Percentiles rank a stretch among this genome's conserved stretches.
These are phyloP conservation scores for Sminthurides bifidus DNA, from an alignment of 1,140 invertebrate species.

Conservation along the genomic window DNA sequence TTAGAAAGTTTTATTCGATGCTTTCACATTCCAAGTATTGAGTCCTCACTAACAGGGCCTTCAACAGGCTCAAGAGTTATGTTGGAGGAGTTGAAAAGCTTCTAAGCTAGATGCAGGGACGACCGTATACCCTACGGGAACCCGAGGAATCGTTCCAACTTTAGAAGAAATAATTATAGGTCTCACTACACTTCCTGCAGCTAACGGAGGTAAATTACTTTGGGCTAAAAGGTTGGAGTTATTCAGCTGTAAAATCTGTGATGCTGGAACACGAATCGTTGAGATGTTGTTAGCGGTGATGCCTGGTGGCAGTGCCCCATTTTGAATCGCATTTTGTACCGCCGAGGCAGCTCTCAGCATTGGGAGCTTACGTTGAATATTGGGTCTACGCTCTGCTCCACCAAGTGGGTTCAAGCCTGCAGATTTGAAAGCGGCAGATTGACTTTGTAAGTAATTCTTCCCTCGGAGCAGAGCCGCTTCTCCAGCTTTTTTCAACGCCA, in stretches of 20 bases:
- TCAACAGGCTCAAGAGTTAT: not conserved
- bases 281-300: too few relatives aligned
- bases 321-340: not conserved
- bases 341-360: not conserved
- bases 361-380: not conserved
- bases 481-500: constrained; percentile 4
- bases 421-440: not conserved
- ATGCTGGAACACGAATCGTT: too few relatives aligned
- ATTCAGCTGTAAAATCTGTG: too few relatives aligned
- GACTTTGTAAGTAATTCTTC: not conserved
- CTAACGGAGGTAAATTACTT: too few relatives aligned
- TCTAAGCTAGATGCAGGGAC: not conserved
- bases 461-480: not conserved
- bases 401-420: not conserved
- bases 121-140: not conserved
- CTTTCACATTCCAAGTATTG: constrained; percentile 5
- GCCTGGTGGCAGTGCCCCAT: too few relatives aligned
- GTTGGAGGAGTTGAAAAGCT: not conserved
- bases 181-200: too few relatives aligned
- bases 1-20: too few relatives aligned
- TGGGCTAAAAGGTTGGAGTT: too few relatives aligned
- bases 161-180: too few relatives aligned
- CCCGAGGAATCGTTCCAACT: too few relatives aligned
- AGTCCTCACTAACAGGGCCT: not conserved
- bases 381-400: not conserved